Base-by-base conservation (phyloP, 2,113 vertebrate genomes). In the Sporophila hypoxantha region DNA sequence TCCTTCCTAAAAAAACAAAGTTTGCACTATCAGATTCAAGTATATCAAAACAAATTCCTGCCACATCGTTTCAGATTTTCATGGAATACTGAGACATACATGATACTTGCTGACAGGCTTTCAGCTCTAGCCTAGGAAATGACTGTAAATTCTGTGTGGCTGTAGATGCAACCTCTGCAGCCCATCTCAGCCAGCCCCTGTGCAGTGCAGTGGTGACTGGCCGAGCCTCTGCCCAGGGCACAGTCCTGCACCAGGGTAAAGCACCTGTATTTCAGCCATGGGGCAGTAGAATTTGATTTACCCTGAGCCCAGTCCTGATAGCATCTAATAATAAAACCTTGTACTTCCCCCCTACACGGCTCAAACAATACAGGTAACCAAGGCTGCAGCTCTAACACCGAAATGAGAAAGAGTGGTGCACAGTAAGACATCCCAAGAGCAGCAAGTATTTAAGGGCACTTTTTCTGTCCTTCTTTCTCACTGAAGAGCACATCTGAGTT, bases 181-280 rank as follows among this genome's bases (percentile, higher is more conserved):
- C 0, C 2, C 1, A 0, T 14, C 57, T 8, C 5, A 3, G 37
- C 22, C 61, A 46, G 39, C 29, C 17, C 12, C n/a, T 1, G 4
- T 11, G 57, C 3, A 3, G 36, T 9, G 37, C 55, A 36, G 56
- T 0, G 0, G 25, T 20, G 7, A 11, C 7, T 27, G 67, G 41
- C 53, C 30, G 1, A 3, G 17, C 20, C 41, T 42, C 46, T 88
- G 17, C 55, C 26, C 23, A 17, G 25, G 73, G 26, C 56, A 26
- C 0, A 3, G 4, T 1, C n/a, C 26, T 47, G 42, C 1, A 4
- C 26, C 32, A n/a, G 8, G 11, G 8, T 13, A 60, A 19, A 37
- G 57, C 36, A 19, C 9, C 44, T 23, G 41, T 21, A 8, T 73
- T 93, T 66, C 34, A 78, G 50, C 34, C 5, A 2, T 4, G 14